phyloP scores from a whole-genome alignment of 2,888 invertebrate species.

The Bruchidius siliquastri region DNA sequence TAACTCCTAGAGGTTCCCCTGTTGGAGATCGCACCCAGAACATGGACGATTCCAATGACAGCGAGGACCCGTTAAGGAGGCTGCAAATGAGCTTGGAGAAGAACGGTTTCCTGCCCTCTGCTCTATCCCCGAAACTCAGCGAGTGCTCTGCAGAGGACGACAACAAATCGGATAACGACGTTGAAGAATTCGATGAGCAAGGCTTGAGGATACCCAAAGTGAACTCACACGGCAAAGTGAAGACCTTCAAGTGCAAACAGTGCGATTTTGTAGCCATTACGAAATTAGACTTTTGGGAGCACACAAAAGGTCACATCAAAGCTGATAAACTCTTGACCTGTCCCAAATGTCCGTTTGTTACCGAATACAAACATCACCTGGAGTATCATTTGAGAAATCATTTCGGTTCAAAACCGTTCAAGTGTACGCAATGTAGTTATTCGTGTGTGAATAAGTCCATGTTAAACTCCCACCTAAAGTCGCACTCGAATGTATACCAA shows the following conservation, averaged over 20 bases:
- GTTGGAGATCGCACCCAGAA: not conserved
- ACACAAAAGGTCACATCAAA: conserved; percentile 86
- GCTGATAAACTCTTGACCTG: conserved; percentile 88
- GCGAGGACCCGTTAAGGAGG: conserved; percentile 37
- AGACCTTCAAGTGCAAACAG: conserved; percentile 88
- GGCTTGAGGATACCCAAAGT: conserved; percentile 52
- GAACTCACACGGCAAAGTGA: conserved; percentile 77
- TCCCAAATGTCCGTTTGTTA: conserved; percentile 92
- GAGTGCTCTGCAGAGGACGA: conserved; percentile 47
- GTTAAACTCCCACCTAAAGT: conserved; percentile 97
- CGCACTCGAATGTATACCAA: conserved; percentile 88
- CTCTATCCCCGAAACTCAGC: conserved; percentile 31
- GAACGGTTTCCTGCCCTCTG: conserved; percentile 25
- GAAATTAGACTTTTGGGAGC: conserved; percentile 92
- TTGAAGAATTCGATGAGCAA: conserved; percentile 55
- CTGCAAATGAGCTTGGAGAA: conserved; percentile 43
- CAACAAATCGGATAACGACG: conserved; percentile 49
- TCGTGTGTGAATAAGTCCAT: conserved; percentile 98
- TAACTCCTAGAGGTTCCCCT: not conserved
- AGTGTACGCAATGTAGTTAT: conserved; percentile 84
- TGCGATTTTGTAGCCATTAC: conserved; percentile 81
- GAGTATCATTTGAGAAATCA: conserved; percentile 97
- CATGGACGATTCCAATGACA: not conserved
- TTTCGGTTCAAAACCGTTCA: conserved; percentile 91
- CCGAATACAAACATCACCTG: conserved; percentile 97